These are phyloP conservation scores for Colossoma macropomum DNA, from an alignment of 2,113 vertebrate genomes.

Conservation along the genomic window DNA sequence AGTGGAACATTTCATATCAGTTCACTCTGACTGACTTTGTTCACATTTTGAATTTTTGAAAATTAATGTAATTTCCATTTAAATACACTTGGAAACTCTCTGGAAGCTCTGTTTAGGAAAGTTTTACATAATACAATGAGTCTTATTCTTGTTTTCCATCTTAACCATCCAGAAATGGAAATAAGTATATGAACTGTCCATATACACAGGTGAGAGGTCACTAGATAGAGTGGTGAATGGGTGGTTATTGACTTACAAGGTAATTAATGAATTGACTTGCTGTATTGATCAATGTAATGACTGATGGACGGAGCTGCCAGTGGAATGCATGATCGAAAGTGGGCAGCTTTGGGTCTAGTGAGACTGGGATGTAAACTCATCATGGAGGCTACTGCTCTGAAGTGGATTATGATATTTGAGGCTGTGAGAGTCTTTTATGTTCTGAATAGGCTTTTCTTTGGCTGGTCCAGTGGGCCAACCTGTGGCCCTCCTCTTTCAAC, in stretches of 20 bases:
- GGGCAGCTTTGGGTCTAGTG: not conserved
- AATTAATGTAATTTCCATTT: no score
- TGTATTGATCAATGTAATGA: conserved; percentile 44
- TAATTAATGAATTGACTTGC: conserved; percentile 45
- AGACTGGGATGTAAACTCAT: not conserved
- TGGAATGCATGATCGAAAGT: not conserved
- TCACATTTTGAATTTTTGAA: no score
- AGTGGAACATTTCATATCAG: no score
- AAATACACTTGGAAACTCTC: no score
- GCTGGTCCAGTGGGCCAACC: not conserved
- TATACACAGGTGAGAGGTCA: conserved; percentile 1
- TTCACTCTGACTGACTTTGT: no score
- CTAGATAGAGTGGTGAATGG: conserved; percentile 30
- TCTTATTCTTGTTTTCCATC: not conserved
- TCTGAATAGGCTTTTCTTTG: conserved; percentile 2
- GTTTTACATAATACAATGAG: conserved; percentile 61
- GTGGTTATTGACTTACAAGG: conserved; percentile 11
- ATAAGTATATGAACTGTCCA: not conserved
- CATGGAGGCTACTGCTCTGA: not conserved
- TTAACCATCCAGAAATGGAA: not conserved
- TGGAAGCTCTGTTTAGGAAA: conserved; percentile 29
- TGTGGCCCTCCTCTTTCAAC: not conserved
- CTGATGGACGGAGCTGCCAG: conserved; percentile 13
- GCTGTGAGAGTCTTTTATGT: not conserved
- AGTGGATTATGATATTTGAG: not conserved